Base-by-base conservation (phyloP, 2,113 vertebrate species). In the Hippoglossus stenolepis region DNA sequence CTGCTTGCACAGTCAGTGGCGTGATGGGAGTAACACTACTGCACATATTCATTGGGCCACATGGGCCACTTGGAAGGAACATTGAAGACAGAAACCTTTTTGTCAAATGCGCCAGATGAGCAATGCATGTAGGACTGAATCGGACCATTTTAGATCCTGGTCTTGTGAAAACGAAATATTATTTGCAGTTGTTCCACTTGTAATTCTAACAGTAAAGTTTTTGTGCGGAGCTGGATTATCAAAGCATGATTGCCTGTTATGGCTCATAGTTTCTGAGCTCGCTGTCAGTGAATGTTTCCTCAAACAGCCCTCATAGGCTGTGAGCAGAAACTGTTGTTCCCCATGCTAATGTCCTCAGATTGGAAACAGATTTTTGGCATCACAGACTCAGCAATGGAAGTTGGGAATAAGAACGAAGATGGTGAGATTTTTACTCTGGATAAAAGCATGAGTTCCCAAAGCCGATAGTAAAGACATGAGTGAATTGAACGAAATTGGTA, bases 311-410 rank as follows among this genome's bases (percentile, higher is more conserved):
- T 86, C 83, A 75, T 75, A 75, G 75, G 70, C 74, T 85, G 68
- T 68, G 76, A 72, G 78, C 76, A 88, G 64, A 79, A 78, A 87
- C 68, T 85, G 70, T 81, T 78, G 58, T 43, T 45, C 65, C n/a
- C 47, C 65, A 77, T 73, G 66, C 77, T 73, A 61, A 83, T 81
- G 66, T 88, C 77, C 88, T 56, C 58, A 62, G 82, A 92, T 84
- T 88, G 71, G 77, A 90, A 90, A 85, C 89, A 92, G 73, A 87
- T 90, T 87, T 88, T 58, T 89, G 77, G 77, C 84, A 75, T 24
- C 26, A 24, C 35, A 20, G 45, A 12, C 54, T 65, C 63, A 47
- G 51, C 62, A 63, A 62, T 56, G n/a, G 65, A 75, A 14, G 35
- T 43, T n/a, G 38, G 23, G n/a, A 53, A 53, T 9, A 17, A 26